Conservation (phyloP, 2,113 vertebrate species). For the Thinocorus orbignyianus region DNA sequence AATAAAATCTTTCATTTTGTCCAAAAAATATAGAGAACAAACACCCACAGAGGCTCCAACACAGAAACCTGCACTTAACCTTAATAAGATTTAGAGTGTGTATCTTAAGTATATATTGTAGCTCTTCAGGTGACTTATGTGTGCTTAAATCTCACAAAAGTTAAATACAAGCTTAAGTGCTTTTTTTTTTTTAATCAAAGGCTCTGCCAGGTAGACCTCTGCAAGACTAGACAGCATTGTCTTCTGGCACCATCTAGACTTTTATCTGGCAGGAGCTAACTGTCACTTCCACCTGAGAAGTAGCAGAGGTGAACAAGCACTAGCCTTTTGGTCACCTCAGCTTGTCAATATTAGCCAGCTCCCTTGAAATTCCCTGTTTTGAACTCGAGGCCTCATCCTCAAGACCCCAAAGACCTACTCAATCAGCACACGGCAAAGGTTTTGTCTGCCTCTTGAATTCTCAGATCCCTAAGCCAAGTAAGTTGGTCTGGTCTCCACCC, state of each 20-base stretch:
- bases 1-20: background rate
- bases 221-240: background rate
- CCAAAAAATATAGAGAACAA: background rate
- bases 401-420: rapidly evolving
- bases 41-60: background rate
- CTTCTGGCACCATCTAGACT: background rate
- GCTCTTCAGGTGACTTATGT: background rate
- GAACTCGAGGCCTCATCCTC: background rate
- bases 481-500: background rate
- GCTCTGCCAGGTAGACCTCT: background rate
- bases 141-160: background rate
- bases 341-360: background rate
- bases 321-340: background rate
- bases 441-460: background rate
- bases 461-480: background rate
- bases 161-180: background rate
- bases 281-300: background rate
- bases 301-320: background rate
- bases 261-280: background rate
- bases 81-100: background rate
- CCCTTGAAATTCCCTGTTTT: background rate
- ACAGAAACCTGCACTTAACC: slow-evolving; percentile 1
- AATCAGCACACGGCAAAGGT: background rate
- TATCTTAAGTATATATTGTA: background rate
- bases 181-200: background rate